These are phyloP conservation scores for Anagyrus pseudococci DNA, from an alignment of 2,888 invertebrate genomes.

Conservation along the genomic window DNA sequence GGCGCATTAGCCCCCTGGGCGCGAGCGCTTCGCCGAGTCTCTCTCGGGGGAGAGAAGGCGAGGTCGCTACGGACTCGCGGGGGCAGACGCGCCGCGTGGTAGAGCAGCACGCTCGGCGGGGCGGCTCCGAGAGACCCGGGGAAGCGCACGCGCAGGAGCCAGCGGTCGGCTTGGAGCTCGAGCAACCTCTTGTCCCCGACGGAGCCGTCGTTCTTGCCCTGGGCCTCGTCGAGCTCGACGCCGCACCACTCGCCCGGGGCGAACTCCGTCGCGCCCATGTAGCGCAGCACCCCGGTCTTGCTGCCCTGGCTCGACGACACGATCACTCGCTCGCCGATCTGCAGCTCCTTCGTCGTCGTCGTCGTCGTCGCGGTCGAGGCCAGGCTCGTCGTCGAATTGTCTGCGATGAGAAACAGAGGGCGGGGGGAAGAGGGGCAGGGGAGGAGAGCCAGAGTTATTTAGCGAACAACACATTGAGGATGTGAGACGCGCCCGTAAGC, in stretches of 20 bases:
- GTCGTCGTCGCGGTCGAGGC: constrained; percentile 58
- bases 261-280: constrained; percentile 88
- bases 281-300: constrained; percentile 86
- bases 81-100: no score
- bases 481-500: neutral
- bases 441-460: no score
- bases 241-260: constrained; percentile 95
- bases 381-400: constrained; percentile 64
- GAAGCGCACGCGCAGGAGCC: neutral
- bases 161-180: no score
- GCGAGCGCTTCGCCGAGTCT: no score
- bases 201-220: constrained; percentile 96
- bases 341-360: constrained; percentile 67
- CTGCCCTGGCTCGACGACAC: constrained; percentile 86
- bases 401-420: constrained; percentile 47
- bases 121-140: no score
- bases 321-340: constrained; percentile 90
- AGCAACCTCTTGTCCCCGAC: constrained; percentile 89
- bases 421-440: neutral
- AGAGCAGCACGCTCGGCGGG: neutral
- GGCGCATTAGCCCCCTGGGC: no score
- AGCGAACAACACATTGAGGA: no score
- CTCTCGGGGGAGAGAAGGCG: no score
- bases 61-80: no score
- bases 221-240: constrained; percentile 90